phyloP scores from a whole-genome alignment of 1,140 invertebrate species.

The silkworm (Bombyx mori) region ASM3026992v2 NC_085121.1:5356001-5356500 shows the following conservation, averaged over 20 bases:
- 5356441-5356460: conserved; percentile 48
- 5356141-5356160: too few relatives aligned
- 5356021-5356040: too few relatives aligned
- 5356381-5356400: conserved; percentile 37
- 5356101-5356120: too few relatives aligned
- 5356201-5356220: conserved; percentile 50
- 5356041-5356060: too few relatives aligned
- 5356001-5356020: too few relatives aligned
- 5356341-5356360: conserved; percentile 55
- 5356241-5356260: conserved; percentile 10
- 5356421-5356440: conserved; percentile 47
- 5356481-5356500: neutral
- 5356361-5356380: conserved; percentile 54
- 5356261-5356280: conserved; percentile 11
- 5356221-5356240: conserved; percentile 19
- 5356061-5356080: too few relatives aligned
- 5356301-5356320: conserved; percentile 61
- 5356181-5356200: conserved; percentile 38
- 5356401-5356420: conserved; percentile 51
- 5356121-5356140: too few relatives aligned
- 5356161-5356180: conserved; percentile 17
- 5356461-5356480: conserved; percentile 7
- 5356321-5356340: conserved; percentile 59
- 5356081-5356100: too few relatives aligned
- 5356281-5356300: conserved; percentile 41